Conservation (phyloP, 2,888 invertebrate species). For the Globia sparganii region DNA sequence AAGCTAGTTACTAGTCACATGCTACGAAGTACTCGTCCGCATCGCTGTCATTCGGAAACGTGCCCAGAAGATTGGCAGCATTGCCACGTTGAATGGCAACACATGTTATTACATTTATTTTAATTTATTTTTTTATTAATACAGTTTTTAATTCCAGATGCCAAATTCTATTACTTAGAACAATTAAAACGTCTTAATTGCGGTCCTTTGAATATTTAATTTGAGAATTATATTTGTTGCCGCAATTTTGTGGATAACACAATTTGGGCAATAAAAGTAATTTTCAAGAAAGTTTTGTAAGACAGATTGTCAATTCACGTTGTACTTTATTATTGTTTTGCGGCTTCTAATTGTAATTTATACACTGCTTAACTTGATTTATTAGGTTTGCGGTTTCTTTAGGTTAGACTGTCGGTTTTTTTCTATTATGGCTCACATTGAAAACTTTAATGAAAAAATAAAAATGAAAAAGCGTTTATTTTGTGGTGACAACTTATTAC, state of each 20-base stretch:
- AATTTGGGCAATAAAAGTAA: conserved; percentile 49
- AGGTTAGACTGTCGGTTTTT: background rate
- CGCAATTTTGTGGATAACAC: conserved; percentile 30
- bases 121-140: background rate
- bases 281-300: conserved; percentile 42
- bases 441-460: too few relatives aligned
- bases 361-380: background rate
- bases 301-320: conserved; percentile 33
- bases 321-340: conserved; percentile 33
- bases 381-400: background rate
- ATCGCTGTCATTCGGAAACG: too few relatives aligned
- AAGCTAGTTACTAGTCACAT: too few relatives aligned
- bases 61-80: too few relatives aligned
- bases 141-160: background rate
- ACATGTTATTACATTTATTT: background rate
- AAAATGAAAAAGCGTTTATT: too few relatives aligned
- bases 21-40: too few relatives aligned
- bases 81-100: too few relatives aligned
- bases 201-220: conserved; percentile 34
- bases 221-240: conserved; percentile 34
- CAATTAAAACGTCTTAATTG: conserved; percentile 29
- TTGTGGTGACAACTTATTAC: too few relatives aligned
- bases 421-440: background rate
- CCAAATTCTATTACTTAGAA: conserved; percentile 20
- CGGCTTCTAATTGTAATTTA: conserved; percentile 23